phyloP scores from a whole-genome alignment of 2,888 invertebrate species.

The Netelia inedita region DNA sequence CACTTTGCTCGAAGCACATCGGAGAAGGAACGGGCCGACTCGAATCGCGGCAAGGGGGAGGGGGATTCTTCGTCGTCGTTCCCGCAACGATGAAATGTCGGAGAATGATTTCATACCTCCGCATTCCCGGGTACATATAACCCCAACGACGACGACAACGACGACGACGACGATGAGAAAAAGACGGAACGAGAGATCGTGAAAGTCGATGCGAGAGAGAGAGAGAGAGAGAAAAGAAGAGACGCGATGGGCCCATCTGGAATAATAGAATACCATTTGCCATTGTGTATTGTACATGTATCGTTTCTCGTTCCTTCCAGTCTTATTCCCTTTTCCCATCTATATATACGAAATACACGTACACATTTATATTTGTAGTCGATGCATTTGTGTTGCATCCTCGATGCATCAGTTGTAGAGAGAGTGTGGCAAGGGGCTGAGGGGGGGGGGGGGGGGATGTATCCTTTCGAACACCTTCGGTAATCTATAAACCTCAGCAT shows the following conservation, averaged over 20 bases:
- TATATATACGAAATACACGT: conserved; percentile 3
- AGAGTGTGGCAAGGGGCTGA: background rate
- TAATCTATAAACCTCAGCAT: conserved; percentile 38
- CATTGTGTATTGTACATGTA: conserved; percentile 77
- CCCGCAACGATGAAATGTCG: conserved; percentile 78
- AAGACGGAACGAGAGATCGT: conserved; percentile 41
- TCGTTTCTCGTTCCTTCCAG: conserved; percentile 63
- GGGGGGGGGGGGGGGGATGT: conserved; percentile 17
- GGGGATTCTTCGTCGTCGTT: conserved; percentile 49
- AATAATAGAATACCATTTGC: conserved; percentile 85
- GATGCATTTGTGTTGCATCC: conserved; percentile 44
- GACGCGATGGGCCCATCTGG: conserved; percentile 78
- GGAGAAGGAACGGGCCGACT: conserved; percentile 47
- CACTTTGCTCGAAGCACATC: conserved; percentile 51
- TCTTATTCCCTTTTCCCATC: conserved; percentile 61
- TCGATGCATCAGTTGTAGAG: conserved; percentile 38
- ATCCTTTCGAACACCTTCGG: conserved; percentile 61
- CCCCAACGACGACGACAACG: conserved; percentile 33
- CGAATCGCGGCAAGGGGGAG: conserved; percentile 21
- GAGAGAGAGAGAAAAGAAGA: conserved; percentile 65
- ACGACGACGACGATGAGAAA: conserved; percentile 37
- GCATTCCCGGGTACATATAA: conserved; percentile 77
- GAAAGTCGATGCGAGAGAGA: conserved; percentile 65
- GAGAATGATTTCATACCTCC: conserved; percentile 81
- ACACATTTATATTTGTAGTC: conserved; percentile 24